Conservation (phyloP, 2,113 vertebrate species). For the Eptesicus fuscus region DNA sequence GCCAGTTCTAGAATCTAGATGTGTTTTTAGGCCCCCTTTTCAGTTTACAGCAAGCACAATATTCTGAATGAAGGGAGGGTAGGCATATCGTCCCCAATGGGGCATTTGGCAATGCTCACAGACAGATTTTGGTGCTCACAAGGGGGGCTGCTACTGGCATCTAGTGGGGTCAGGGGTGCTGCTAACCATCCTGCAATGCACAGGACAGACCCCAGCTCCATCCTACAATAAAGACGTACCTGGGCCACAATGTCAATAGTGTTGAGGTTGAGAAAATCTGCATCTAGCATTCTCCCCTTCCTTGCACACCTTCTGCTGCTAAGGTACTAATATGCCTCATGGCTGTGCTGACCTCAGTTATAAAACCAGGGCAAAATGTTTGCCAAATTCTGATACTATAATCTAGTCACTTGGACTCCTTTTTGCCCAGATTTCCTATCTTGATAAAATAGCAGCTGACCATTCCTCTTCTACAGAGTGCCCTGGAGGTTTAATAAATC, state of each 20-base stretch:
- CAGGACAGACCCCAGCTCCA: background rate
- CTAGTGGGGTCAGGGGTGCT: background rate
- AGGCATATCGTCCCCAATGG: rapidly evolving
- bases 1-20: background rate
- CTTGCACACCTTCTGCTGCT: background rate
- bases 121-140: background rate
- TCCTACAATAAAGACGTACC: background rate
- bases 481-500: conserved; percentile 68
- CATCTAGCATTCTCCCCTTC: background rate
- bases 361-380: conserved; percentile 31
- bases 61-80: background rate
- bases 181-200: background rate
- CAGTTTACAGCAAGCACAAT: background rate
- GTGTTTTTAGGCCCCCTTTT: background rate
- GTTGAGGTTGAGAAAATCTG: background rate
- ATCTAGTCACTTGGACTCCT: background rate
- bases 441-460: conserved; percentile 64
- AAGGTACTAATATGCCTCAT: background rate
- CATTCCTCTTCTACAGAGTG: conserved; percentile 41
- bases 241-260: background rate
- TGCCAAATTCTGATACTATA: conserved; percentile 34
- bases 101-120: background rate
- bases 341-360: background rate
- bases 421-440: conserved; percentile 38
- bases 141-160: rapidly evolving